Base-by-base conservation (phyloP, 2,113 vertebrate genomes). In the Nyctibius bracteatus region DNA sequence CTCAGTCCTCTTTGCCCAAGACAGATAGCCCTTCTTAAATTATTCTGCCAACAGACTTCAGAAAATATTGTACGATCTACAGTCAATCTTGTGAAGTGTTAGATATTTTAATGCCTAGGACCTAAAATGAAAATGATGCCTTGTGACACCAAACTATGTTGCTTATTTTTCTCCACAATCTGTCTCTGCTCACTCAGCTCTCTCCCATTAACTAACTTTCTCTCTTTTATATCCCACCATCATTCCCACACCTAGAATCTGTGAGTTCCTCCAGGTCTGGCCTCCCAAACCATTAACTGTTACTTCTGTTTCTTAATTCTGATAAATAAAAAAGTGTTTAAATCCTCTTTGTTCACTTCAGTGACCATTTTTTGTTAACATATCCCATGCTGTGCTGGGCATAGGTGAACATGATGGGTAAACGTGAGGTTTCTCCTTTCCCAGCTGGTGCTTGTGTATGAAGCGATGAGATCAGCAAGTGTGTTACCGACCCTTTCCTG, bases 201-300 rank as follows among this genome's bases (percentile, higher is more conserved):
- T 83, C 61, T 55, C 10, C 23, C 47, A 7, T 43, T 41, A 72
- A 58, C 43, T 20, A 72, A 19, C 22, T 44, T 86, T 59, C 75
- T 52, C 33, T 46, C 41, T 43, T 30, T 54, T 46, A 21, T 37
- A 51, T 14, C 14, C n/a, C 27, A 72, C 17, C 59, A 28, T 33
- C 14, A 37, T 55, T 61, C 43, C 41, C 35, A 68, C 14, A 57
- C 18, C 22, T 75, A 15, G 15, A 54, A 65, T 23, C 57, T 17
- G 1, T 1, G 31, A 23, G 23, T 19, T 81, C 22, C 27, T 59
- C 27, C 57, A 71, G 19, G 27, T 51, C 10, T 37, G 47, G 14
- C n/a, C 15, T 31, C 35, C 16, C 8, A 52, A 63, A 41, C 11
- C 5, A 5, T 54, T 67, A 39, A 46, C 12, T 0, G 0, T 39